Percentiles rank a stretch among this genome's conserved stretches.
Conservation (phyloP, 2,797 vertebrate species). For the Pseudotriccus pelzelni region DNA sequence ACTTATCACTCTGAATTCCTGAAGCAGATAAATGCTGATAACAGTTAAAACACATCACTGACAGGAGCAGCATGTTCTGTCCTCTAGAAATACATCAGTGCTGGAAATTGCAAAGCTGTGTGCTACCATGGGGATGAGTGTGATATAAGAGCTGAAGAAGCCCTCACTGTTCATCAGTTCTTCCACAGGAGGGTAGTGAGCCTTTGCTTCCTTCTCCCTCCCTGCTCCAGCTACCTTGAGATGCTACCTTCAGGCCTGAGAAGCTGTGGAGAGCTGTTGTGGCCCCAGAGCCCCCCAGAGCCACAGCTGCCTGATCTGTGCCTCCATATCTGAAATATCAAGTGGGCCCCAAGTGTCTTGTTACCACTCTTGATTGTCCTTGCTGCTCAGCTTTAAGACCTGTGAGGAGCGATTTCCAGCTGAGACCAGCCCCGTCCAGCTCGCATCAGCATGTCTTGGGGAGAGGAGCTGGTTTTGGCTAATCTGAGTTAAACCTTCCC, state of each 20-base stretch:
- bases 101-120: conserved; percentile 2
- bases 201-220: not conserved
- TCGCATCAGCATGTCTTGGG: not conserved
- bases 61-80: conserved; percentile 36
- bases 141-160: not conserved
- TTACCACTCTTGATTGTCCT: conserved; percentile 20
- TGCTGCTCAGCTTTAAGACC: conserved; percentile 39
- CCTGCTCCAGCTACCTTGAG: not conserved
- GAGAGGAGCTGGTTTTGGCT: conserved; percentile 35
- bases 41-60: conserved; percentile 55
- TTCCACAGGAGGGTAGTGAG: not conserved
- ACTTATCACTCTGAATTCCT: conserved; percentile 57
- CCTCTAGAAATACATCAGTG: conserved; percentile 42
- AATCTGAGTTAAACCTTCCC: conserved; percentile 57
- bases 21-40: conserved; percentile 64
- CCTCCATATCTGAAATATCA: conserved; percentile 8
- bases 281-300: not conserved
- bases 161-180: not conserved
- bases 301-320: conserved; percentile 2
- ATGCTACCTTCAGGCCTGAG: not conserved
- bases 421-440: not conserved
- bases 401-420: conserved; percentile 14
- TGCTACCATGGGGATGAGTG: not conserved
- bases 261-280: not conserved
- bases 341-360: conserved; percentile 16